A percentile compares a stretch with the other conserved stretches of the same genome.
phyloP scores from a whole-genome alignment of 1,140 invertebrate genomes.

The Octopus sinensis region DNA sequence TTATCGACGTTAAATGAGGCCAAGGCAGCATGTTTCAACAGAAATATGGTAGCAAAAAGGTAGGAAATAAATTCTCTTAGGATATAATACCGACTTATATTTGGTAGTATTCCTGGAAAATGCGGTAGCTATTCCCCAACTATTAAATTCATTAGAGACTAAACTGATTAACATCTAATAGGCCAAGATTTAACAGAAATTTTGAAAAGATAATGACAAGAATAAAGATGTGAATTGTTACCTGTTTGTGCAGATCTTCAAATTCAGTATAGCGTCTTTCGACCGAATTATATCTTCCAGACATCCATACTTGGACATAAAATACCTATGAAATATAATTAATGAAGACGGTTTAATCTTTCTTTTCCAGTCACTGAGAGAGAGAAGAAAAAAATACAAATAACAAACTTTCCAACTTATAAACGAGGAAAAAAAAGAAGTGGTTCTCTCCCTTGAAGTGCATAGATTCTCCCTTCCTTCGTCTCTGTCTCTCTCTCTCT shows the following conservation, averaged over 20 bases:
- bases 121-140: neutral
- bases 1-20: no score
- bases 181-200: neutral
- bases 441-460: no score
- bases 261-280: slow-evolving; percentile 66
- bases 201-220: neutral
- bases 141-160: neutral
- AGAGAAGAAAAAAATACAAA: no score
- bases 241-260: slow-evolving; percentile 64
- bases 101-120: neutral
- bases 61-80: neutral
- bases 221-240: slow-evolving; percentile 28
- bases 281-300: slow-evolving; percentile 58
- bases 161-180: neutral
- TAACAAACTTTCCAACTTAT: no score
- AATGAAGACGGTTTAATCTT: no score
- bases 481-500: no score
- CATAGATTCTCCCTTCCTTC: no score
- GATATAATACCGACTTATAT: neutral
- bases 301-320: slow-evolving; percentile 60
- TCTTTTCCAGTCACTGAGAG: no score
- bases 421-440: no score
- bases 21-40: no score
- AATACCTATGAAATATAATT: slow-evolving; percentile 57
- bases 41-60: neutral